Conservation (phyloP, 2,113 vertebrate species). For the Budorcas taxicolor region DNA sequence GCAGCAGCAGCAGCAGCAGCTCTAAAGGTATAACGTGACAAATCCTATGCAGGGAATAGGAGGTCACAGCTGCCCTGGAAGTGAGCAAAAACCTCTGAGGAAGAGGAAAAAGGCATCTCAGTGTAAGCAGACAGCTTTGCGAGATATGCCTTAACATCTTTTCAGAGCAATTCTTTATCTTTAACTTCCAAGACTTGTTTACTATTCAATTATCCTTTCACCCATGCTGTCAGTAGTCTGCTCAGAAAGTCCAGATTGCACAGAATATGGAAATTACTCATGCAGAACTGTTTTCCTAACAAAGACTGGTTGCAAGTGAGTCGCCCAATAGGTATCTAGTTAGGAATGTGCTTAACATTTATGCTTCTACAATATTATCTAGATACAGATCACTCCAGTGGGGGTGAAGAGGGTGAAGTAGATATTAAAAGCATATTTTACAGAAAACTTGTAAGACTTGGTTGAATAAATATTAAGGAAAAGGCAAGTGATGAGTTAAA, state of each 20-base stretch:
- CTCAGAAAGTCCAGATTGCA: background rate
- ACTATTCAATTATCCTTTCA: background rate
- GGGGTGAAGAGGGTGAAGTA: background rate
- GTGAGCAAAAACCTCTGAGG: background rate
- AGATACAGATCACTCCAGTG: background rate
- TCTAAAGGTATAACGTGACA: background rate
- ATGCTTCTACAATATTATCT: background rate
- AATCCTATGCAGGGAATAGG: background rate
- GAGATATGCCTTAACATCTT: background rate
- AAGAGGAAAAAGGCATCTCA: background rate
- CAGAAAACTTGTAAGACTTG: background rate
- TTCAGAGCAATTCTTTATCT: background rate
- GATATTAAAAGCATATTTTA: background rate
- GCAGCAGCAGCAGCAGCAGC: background rate
- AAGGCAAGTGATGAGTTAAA: background rate
- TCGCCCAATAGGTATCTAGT: background rate
- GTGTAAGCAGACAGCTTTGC: background rate
- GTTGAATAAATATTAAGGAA: background rate
- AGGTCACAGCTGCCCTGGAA: background rate
- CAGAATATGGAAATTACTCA: background rate
- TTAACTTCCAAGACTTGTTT: background rate
- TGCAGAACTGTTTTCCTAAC: background rate
- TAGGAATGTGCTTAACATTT: background rate
- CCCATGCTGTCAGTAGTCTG: background rate
- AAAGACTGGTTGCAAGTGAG: background rate